Evolutionary conservation across 2,888 invertebrate species (phyloP).

Genomic region (Galeruca laticollis): DNA sequence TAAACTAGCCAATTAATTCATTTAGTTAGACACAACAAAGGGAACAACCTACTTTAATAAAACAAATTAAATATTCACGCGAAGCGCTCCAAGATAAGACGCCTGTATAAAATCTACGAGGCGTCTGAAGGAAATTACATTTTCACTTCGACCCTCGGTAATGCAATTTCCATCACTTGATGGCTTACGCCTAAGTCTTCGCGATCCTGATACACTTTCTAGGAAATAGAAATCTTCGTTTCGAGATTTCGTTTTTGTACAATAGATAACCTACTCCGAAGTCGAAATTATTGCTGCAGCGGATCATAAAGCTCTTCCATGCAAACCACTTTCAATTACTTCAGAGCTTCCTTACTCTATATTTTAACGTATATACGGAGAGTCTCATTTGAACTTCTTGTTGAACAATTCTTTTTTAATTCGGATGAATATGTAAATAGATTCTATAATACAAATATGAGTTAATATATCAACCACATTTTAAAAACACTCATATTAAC

Average conservation of each 20-base stretch:
- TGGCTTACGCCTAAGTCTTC: conserved; percentile 55
- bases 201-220: conserved; percentile 40
- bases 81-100: conserved; percentile 53
- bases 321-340: conserved; percentile 12
- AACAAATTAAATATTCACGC: conserved; percentile 50
- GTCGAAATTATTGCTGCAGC: conserved; percentile 4
- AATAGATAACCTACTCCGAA: conserved; percentile 24
- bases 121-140: conserved; percentile 62
- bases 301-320: not conserved
- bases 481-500: too few species aligned
- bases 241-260: conserved; percentile 28
- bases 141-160: conserved; percentile 61
- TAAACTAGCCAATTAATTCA: conserved; percentile 38
- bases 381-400: too few species aligned
- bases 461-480: too few species aligned
- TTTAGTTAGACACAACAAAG: conserved; percentile 37
- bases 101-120: conserved; percentile 58
- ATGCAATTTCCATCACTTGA: conserved; percentile 63
- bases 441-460: too few species aligned
- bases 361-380: not conserved
- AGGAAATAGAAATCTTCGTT: conserved; percentile 31
- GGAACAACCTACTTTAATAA: conserved; percentile 44
- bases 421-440: too few species aligned
- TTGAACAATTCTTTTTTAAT: too few species aligned
- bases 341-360: not conserved